Base-by-base conservation (phyloP, 2,888 invertebrate species). In the Meloe dianella region DNA sequence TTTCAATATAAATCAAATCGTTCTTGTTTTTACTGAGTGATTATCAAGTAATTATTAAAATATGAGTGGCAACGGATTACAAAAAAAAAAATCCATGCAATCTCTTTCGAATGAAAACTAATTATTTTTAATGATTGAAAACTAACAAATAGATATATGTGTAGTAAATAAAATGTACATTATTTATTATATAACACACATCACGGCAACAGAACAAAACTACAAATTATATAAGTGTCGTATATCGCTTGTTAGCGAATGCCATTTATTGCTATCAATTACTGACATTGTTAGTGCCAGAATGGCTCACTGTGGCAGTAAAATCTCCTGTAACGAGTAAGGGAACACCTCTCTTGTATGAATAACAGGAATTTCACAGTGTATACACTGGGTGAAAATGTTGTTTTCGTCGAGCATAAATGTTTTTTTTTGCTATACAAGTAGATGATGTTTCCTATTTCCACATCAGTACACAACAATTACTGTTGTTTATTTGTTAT, bases 191-290 rank as follows among this genome's bases (percentile, higher is more conserved):
- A 51, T 59, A 63, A 58, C 64, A 67, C 62, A 57, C 66, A 63
- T 61, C 35, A 29, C 24, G 54, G 29, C 32, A 35, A 30, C 57
- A 71, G 72, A 27, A 27, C 61, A 66, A 66, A 69, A 69, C 69
- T 66, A 69, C 64, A 74, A 76, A 74, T 74, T 73, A n/a, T n/a
- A n/a, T n/a, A 74, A 77, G 77, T 76, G 75, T 77, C 77, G 76
- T 72, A 71, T 77, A 74, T 76, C 74, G 76, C 78, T 77, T 78
- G 78, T 78, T 77, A 78, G 76, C 73, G 72, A 75, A 76, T 66
- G 76, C 75, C 77, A 74, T 74, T 77, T 77, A 76, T 78, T 78
- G 76, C 77, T 77, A 78, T 78, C 77, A 78, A 78, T 78, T 78
- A 78, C 78, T 69, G 73, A 73, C 75, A 73, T 77, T 78, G 78